phyloP scores from a whole-genome alignment of 2,888 invertebrate genomes.

The Oscheius myriophilus region DNA sequence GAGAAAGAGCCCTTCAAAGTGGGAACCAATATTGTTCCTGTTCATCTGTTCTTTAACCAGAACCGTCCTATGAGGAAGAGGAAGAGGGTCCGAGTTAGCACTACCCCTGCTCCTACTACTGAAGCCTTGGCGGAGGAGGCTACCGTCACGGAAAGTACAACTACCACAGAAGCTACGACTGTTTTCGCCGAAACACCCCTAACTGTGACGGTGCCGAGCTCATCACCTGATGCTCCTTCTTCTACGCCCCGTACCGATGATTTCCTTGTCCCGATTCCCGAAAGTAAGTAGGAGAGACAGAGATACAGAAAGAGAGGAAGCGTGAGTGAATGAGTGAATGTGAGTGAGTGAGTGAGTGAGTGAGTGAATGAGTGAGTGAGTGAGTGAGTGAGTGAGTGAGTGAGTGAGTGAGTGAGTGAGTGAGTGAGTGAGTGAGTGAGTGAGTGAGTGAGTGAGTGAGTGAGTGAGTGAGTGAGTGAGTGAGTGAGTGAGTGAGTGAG shows the following conservation, averaged over 20 bases:
- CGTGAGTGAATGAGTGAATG: not conserved
- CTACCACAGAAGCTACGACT: too few relatives aligned
- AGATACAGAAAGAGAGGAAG: too few relatives aligned
- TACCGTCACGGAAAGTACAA: not conserved
- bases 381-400: too few relatives aligned
- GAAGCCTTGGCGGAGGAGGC: not conserved
- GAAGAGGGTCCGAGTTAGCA: not conserved
- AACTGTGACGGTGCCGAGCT: not conserved
- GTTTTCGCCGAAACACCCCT: too few relatives aligned
- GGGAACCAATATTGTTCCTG: slow-evolving; percentile 16
- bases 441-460: too few relatives aligned
- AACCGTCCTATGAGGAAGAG: slow-evolving; percentile 2
- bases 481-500: too few relatives aligned
- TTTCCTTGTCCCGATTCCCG: slow-evolving; percentile 10
- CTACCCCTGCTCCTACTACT: too few relatives aligned
- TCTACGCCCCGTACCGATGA: slow-evolving; percentile 8
- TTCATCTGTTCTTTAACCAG: slow-evolving; percentile 22
- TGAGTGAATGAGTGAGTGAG: too few relatives aligned
- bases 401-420: not conserved
- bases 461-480: too few relatives aligned
- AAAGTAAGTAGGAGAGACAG: not conserved
- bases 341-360: too few relatives aligned
- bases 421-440: not conserved
- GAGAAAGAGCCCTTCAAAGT: slow-evolving; percentile 24
- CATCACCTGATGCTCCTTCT: not conserved